Evolutionary conservation across 2,888 invertebrate genomes (phyloP), one percentile per base, ranked within the genome.

Genomic region (Coenonympha arcania): DNA sequence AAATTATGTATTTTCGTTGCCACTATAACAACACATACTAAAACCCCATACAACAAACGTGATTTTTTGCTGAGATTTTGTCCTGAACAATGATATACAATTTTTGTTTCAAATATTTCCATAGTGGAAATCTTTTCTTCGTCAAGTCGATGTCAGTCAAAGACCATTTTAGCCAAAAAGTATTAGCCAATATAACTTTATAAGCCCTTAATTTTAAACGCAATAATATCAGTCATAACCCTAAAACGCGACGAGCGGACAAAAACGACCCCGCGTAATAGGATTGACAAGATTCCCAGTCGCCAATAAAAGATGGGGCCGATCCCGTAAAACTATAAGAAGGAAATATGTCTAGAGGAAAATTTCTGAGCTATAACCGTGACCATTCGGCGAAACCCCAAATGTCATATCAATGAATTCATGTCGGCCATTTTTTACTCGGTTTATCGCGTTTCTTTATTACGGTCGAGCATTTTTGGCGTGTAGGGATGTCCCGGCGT

Each of bases 361-460:
- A 64, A 61, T 65, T 60, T 62, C 67, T 66, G 60, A 61, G 73
- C 73, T 64, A 77, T 78, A 81, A 77, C 76, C 73, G 74, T 72
- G 80, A 70, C 79, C 80, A 77, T 83, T 80, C 71, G 71, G 67
- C 67, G 64, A 73, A 74, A 73, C 76, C 80, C 73, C 80, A 73
- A 84, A 86, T 82, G 85, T 83, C 84, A 85, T 85, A 85, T 78
- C 86, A 73, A 85, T 86, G 86, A 84, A 86, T 85, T 86, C 86
- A 86, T 84, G 84, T 71, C 69, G 64, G 71, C 71, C 71, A 75
- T 82, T 86, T 86, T 85, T 85, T 78, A 71, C 71, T 64, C 78
- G 71, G 69, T 85, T 85, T 86, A 86, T 85, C 80, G 79, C 78
- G 67, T 73, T 79, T 81, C 82, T 83, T 84, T 85, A 85, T 84